Evolutionary conservation across 2,113 vertebrate species (phyloP), one percentile per base, ranked within the genome.

Genomic region (Microtus oregoni): DNA sequence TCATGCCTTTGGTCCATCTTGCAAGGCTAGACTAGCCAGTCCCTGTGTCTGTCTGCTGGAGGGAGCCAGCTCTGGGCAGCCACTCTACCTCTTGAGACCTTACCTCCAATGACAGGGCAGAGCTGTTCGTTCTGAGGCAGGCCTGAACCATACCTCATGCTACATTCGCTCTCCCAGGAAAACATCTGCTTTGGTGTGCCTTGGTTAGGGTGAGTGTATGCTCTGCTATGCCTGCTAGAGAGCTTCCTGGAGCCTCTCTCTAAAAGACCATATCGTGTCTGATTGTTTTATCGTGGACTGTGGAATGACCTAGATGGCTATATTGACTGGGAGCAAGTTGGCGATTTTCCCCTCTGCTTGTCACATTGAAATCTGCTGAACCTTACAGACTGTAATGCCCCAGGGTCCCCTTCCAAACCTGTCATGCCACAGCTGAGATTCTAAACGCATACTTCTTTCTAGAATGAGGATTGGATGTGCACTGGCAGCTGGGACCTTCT

Each of bases 361-460:
- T 17, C 28, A 63, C 55, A 9, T 9, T 26, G 55, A 26, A 83
- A 41, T 28, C 35, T 20, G 6, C 7, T 38, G 87, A 67, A 28
- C 24, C 41, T 67, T 50, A 38, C 9, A n/a, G 82, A 9, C 52
- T 14, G 7, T 22, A 38, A 38, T 7, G 5, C 26, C 15, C 35
- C 35, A 11, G 22, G 4, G 30, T 30, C 14, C 15, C 3, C 1
- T 72, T 28, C 38, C 41, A 58, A 44, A 0, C 5, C 44, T n/a
- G 1, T 1, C 24, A 35, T 0, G 3, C 67, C 26, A 19, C 4
- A 41, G 28, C 38, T 52, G 9, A 3, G 4, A 19, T 44, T 30
- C 91, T 73, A 41, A 47, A 30, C 3, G 8, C 61, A 10, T n/a
- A 32, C 5, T 8, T 81, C 55, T 32, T 52, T 41, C 44, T 75